Evolutionary conservation across 2,113 vertebrate genomes (phyloP).

Genomic region (Nerophis lumbriciformis): DNA sequence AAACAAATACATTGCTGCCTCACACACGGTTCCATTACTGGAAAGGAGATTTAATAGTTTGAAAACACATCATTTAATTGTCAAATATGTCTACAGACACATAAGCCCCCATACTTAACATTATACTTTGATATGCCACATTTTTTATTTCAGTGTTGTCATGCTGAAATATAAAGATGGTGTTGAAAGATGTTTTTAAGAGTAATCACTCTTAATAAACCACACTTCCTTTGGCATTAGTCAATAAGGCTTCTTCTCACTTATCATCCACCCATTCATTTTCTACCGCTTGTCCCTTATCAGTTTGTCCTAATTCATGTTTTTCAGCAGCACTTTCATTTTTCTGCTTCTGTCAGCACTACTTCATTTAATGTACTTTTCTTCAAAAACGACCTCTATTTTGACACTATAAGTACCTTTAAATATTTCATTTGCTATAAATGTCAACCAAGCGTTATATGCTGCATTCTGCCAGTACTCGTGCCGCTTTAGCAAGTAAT

Average conservation of each 20-base stretch:
- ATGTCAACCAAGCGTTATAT: slow-evolving; percentile 1
- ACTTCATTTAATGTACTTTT: not conserved
- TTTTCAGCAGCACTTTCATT: slow-evolving; percentile 20
- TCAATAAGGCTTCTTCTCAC: slow-evolving; percentile 11
- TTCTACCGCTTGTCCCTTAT: slow-evolving; percentile 3
- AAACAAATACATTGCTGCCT: not conserved
- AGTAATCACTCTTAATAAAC: too few species aligned
- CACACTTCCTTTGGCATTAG: slow-evolving; percentile 24
- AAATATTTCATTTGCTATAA: not conserved
- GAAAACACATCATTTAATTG: slow-evolving; percentile 11
- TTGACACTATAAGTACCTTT: not conserved
- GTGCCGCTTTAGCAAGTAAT: not conserved
- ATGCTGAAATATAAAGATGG: not conserved
- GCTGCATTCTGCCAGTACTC: not conserved
- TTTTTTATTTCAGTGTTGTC: not conserved
- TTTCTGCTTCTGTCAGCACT: slow-evolving; percentile 16
- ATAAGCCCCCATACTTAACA: not conserved
- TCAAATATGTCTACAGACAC: slow-evolving; percentile 2
- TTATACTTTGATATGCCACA: not conserved
- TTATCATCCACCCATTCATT: not conserved
- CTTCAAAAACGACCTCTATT: not conserved
- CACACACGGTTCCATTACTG: not conserved
- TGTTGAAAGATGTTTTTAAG: not conserved
- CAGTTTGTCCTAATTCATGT: slow-evolving; percentile 12
- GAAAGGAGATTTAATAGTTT: not conserved